Base-by-base conservation (phyloP, 2,113 vertebrate species). In the Mormoops blainvillei region DNA sequence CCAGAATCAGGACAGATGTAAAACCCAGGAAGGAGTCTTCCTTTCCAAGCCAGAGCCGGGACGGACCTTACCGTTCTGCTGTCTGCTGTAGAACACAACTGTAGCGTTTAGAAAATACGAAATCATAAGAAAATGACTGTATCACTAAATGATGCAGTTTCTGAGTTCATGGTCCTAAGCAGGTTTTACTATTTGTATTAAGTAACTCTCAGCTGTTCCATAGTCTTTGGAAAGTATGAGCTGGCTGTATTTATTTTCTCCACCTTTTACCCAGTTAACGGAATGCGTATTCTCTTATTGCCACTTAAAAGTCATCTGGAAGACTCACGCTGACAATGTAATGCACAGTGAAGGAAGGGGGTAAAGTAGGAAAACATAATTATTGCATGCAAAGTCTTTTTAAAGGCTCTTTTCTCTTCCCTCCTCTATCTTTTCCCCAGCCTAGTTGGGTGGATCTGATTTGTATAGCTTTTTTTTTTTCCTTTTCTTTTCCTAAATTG, bases 331-430 rank as follows among this genome's bases (percentile, higher is more conserved):
- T 98, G 97, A 78, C 96, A 97, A 54, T 95, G 71, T 97, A 97
- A 98, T 98, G 97, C 96, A 96, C 20, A 76, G 87, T 94, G 96
- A 97, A 96, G 95, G 97, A 97, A 97, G 97, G 97, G 96, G 97
- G 97, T 97, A 97, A 98, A 97, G 97, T 97, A 97, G 97, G 96
- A 97, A 97, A 98, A 96, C 94, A 92, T 94, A 97, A 97, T 98
- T 97, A 97, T 96, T 96, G 88, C 90, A 95, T 88, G 94, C 81
- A 89, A 84, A 54, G 93, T 96, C 95, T 94, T 91, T 94, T 96
- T 94, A 96, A 97, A 97, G 96, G 52, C 95, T 95, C 52, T 95
- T 95, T 97, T 93, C 61, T 91, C 71, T 93, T 94, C 26, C 61
- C 56, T 96, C 91, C 52, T 87, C 86, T 97, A 71, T 95, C 96